A percentile compares a stretch with the other conserved stretches of the same genome.
These are phyloP conservation scores for Argya squamiceps DNA, from an alignment of 2,797 vertebrate species.

Conservation along the genomic window DNA sequence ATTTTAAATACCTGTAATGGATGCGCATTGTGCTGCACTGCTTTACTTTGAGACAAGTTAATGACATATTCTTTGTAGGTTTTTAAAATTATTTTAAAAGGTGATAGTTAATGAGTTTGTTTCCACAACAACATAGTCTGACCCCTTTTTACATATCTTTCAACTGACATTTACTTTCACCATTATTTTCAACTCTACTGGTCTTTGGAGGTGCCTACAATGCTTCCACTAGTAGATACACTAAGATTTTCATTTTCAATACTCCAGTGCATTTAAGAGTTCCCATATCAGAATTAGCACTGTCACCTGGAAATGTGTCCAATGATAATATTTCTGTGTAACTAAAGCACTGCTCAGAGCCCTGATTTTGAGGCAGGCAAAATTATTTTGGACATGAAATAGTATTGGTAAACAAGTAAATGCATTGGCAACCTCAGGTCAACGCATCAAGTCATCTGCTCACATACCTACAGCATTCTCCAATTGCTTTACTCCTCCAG, in stretches of 20 bases:
- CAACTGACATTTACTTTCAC: neutral
- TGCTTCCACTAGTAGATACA: neutral
- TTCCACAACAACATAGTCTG: neutral
- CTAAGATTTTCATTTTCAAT: neutral
- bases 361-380: neutral
- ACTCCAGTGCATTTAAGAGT: neutral
- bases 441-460: neutral
- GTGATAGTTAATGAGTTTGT: neutral
- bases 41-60: neutral
- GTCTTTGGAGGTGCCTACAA: neutral
- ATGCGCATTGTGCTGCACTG: neutral
- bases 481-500: neutral
- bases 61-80: neutral
- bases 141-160: neutral
- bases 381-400: neutral
- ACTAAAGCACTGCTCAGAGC: neutral
- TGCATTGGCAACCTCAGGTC: neutral
- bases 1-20: neutral
- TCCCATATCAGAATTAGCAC: neutral
- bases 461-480: fast-evolving
- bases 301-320: neutral
- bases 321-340: neutral
- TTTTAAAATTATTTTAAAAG: neutral
- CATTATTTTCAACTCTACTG: neutral
- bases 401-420: neutral